Evolutionary conservation across 2,888 invertebrate species (phyloP).

Genomic region (Rhaphigaster nebulosa): DNA sequence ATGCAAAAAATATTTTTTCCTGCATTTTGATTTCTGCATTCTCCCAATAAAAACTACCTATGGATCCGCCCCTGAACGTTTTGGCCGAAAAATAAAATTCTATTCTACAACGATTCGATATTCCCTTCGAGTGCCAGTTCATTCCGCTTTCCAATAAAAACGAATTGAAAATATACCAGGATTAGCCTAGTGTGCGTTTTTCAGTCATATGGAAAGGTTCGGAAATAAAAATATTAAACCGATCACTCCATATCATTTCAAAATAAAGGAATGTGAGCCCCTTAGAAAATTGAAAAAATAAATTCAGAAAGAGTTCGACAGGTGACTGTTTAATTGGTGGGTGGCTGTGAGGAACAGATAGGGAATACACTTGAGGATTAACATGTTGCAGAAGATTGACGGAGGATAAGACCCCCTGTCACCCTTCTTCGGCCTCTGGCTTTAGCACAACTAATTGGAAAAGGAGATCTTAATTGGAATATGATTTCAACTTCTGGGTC

Average conservation of each 20-base stretch:
- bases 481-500: neutral
- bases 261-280: constrained; percentile 25
- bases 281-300: constrained; percentile 45
- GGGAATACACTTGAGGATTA: constrained; percentile 46
- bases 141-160: neutral
- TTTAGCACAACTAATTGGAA: constrained; percentile 39
- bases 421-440: neutral
- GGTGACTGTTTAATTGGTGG: constrained; percentile 28
- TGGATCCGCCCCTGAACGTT: no score
- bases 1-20: no score
- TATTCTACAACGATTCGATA: no score
- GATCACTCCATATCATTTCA: neutral
- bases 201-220: neutral
- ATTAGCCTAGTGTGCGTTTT: neutral
- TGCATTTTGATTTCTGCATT: no score
- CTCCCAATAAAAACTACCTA: no score
- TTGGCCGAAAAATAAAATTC: no score
- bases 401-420: constrained; percentile 36
- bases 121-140: neutral
- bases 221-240: neutral
- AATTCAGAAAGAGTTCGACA: constrained; percentile 22
- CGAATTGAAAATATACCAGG: neutral
- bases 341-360: neutral
- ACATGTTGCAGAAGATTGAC: constrained; percentile 47
- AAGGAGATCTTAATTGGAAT: constrained; percentile 47